Conservation (phyloP, 2,797 vertebrate genomes). For the Coregonus ussuriensis region DNA sequence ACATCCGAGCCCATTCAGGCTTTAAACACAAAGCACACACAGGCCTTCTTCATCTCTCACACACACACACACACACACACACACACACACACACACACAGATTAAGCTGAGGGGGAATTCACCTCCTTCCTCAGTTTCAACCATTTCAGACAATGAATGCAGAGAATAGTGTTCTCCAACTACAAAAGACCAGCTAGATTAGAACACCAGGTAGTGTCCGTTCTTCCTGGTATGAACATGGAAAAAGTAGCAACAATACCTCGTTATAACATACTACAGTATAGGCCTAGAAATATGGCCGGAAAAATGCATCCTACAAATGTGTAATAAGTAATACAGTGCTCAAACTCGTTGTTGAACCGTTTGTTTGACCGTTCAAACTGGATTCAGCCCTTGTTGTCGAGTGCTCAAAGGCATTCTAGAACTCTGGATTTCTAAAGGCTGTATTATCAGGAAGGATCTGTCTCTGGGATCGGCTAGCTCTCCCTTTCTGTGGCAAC, state of each 20-base stretch:
- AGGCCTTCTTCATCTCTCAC: neutral
- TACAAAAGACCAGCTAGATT: neutral
- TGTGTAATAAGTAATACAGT: neutral
- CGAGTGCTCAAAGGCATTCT: neutral
- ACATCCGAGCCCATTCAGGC: slow-evolving; percentile 53
- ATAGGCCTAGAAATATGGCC: neutral
- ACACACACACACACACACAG: neutral
- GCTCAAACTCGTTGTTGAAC: neutral
- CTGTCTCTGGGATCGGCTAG: slow-evolving; percentile 18
- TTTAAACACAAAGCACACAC: neutral
- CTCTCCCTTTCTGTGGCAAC: neutral
- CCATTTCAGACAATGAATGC: neutral
- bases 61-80: neutral
- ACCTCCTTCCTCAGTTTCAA: neutral
- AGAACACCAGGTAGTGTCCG: neutral
- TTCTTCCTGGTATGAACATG: neutral
- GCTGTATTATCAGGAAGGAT: neutral
- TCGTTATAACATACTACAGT: neutral
- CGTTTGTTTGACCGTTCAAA: neutral
- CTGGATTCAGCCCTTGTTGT: neutral
- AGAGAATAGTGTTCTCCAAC: neutral
- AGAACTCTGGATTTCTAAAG: slow-evolving; percentile 5
- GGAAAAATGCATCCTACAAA: neutral
- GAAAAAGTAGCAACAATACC: neutral
- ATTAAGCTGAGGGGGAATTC: neutral